Conservation (phyloP, 2,113 vertebrate genomes). For the Leucoraja erinaceus region DNA sequence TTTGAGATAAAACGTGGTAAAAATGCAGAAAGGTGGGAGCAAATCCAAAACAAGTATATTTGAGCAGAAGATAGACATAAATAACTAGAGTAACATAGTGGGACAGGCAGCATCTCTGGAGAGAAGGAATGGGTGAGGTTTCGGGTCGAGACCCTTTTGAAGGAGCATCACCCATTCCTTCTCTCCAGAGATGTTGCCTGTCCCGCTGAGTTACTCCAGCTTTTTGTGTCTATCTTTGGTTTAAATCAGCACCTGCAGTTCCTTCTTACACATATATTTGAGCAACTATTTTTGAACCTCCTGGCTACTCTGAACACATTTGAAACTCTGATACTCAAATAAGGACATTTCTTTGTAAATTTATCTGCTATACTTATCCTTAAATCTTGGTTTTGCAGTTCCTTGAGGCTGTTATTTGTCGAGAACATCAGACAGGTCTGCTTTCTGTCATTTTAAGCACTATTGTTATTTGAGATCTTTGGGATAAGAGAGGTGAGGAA, state of each 20-base stretch:
- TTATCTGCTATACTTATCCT: background rate
- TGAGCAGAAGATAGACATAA: too few relatives aligned
- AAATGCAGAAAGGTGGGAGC: background rate
- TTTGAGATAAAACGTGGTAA: background rate
- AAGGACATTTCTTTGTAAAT: background rate
- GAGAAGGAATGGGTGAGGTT: too few relatives aligned
- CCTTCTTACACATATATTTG: too few relatives aligned
- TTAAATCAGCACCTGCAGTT: too few relatives aligned
- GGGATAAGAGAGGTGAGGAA: background rate
- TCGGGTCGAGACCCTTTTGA: too few relatives aligned
- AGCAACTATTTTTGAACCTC: conserved; percentile 2
- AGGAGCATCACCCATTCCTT: too few relatives aligned
- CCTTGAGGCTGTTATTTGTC: background rate
- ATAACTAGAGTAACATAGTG: too few relatives aligned
- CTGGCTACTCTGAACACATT: background rate
- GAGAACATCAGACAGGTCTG: background rate
- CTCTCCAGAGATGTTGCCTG: too few relatives aligned
- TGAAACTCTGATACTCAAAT: background rate
- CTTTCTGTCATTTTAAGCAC: conserved; percentile 10
- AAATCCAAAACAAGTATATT: background rate
- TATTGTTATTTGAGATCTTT: conserved; percentile 22
- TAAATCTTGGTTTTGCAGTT: background rate
- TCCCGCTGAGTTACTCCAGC: too few relatives aligned
- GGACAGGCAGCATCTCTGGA: too few relatives aligned
- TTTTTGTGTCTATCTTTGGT: too few relatives aligned